These are phyloP conservation scores for Gymnothorax reevesii DNA, from an alignment of 2,797 vertebrate species.

Conservation along the genomic window DNA sequence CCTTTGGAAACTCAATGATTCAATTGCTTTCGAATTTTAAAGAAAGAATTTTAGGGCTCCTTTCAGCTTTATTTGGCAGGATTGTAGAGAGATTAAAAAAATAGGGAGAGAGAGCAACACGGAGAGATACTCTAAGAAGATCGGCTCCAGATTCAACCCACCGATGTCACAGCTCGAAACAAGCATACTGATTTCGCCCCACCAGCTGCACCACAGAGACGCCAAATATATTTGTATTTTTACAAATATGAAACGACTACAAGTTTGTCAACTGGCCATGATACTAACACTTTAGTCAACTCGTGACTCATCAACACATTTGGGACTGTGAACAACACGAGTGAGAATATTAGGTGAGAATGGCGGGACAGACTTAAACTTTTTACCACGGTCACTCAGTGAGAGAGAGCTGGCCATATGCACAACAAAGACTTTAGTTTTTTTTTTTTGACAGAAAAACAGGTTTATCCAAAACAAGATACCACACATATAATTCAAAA, in stretches of 20 bases:
- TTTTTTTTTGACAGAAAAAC: background rate
- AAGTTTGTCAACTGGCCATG: background rate
- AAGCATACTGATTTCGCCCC: too few species aligned
- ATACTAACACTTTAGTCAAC: background rate
- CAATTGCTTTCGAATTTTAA: too few species aligned
- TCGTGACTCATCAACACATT: background rate
- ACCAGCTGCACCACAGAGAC: too few species aligned
- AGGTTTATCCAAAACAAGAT: background rate
- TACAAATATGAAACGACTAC: background rate
- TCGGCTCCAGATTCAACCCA: too few species aligned
- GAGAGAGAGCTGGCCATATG: background rate
- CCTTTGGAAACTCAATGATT: too few species aligned
- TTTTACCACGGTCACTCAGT: background rate
- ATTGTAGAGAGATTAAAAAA: background rate
- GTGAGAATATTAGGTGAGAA: background rate
- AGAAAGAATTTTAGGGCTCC: too few species aligned
- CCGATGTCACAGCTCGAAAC: too few species aligned
- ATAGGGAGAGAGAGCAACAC: background rate
- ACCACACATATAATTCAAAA: too few species aligned
- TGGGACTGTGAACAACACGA: background rate
- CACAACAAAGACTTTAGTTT: background rate
- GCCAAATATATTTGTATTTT: background rate
- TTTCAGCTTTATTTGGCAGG: too few species aligned
- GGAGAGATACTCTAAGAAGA: background rate
- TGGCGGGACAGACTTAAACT: background rate